phyloP scores from a whole-genome alignment of 2,113 vertebrate species.

The Tringa solitaria region DNA sequence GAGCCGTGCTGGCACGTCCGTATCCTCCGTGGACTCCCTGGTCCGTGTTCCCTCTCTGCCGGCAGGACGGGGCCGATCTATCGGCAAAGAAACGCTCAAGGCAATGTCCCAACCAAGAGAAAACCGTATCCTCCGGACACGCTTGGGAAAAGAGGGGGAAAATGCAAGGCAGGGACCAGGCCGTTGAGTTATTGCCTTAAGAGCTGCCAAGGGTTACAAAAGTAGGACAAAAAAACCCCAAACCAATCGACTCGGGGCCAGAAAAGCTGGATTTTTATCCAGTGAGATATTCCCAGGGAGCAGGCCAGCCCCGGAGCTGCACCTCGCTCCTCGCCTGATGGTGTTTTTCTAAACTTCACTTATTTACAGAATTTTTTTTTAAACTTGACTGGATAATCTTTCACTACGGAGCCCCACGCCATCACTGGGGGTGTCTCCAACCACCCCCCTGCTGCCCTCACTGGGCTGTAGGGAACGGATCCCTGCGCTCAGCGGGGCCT shows the following conservation, averaged over 20 bases:
- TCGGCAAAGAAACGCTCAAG: not conserved
- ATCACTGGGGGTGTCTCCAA: not conserved
- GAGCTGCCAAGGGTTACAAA: not conserved
- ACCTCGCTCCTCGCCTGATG: not conserved
- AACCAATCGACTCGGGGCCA: accelerated
- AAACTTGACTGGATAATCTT: not conserved
- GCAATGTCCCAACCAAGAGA: not conserved
- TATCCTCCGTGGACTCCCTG: accelerated
- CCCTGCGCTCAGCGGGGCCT: not conserved
- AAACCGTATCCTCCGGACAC: accelerated
- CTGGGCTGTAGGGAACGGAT: accelerated
- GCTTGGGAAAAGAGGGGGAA: not conserved
- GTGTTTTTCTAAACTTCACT: not conserved
- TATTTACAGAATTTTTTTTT: not conserved
- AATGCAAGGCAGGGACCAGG: accelerated
- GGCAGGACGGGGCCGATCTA: not conserved
- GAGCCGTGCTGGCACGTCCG: accelerated
- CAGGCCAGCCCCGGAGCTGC: not conserved
- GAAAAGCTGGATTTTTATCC: not conserved
- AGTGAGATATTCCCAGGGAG: not conserved
- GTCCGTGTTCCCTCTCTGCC: accelerated
- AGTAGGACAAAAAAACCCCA: not conserved
- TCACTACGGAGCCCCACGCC: not conserved
- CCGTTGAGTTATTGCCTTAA: accelerated
- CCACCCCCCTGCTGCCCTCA: not conserved